Conservation (phyloP, 2,797 vertebrate species). For the Sardinella longiceps region DNA sequence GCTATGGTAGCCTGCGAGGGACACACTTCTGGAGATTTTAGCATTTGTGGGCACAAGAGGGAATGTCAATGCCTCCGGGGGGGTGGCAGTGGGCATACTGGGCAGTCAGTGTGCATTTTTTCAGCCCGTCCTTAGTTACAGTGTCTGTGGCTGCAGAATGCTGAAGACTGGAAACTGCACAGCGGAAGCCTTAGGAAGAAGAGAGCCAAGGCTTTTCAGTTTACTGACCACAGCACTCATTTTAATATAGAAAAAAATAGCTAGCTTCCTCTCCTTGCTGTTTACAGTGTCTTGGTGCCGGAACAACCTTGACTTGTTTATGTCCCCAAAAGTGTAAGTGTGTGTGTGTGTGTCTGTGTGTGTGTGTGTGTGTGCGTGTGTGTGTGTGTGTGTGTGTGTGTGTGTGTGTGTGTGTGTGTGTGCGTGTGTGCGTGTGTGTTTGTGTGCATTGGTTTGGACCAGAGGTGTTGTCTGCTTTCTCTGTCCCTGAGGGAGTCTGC, state of each 20-base stretch:
- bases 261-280: not conserved
- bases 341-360: not conserved
- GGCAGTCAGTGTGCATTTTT: slow-evolving; percentile 18
- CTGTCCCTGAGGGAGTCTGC: not conserved
- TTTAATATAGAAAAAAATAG: not conserved
- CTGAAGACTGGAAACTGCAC: not conserved
- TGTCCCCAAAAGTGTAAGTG: not conserved
- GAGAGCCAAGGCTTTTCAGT: not conserved
- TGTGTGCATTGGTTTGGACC: not conserved
- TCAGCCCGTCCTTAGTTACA: not conserved
- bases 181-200: not conserved
- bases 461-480: not conserved
- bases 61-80: not conserved
- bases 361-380: not conserved
- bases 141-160: slow-evolving; percentile 17
- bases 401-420: slow-evolving; percentile 3
- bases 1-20: slow-evolving; percentile 20
- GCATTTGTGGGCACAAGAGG: not conserved
- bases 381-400: not conserved
- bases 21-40: slow-evolving; percentile 32
- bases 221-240: not conserved
- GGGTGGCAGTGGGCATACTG: not conserved
- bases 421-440: not conserved
- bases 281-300: not conserved
- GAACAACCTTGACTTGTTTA: slow-evolving; percentile 5